Base-by-base conservation (phyloP, 2,113 vertebrate species). In the Pedionomus torquatus region DNA sequence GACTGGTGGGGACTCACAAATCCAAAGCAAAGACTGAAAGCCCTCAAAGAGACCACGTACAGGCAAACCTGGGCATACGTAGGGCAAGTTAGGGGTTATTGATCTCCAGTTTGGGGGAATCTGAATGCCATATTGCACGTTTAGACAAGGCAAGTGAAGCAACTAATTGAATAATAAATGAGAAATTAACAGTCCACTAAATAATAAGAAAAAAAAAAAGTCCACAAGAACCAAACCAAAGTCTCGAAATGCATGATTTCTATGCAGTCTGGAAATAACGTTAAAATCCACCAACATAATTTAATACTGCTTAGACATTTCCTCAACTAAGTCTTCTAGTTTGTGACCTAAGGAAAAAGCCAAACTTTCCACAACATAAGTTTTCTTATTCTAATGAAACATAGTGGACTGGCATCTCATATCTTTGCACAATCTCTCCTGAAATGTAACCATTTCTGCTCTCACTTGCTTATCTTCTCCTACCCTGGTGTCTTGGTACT, bases 321-420 rank as follows among this genome's bases (percentile, higher is more conserved):
- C 55, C 44, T 58, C 31, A 91, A 65, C 11, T 12, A 25, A 51
- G 6, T 51, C 1, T 81, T 95, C 49, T 49, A 44, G n/a, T 70
- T 35, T 49, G 24, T 58, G 14, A 75, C 10, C 10, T 35, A 64
- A 87, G 37, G 24, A 71, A 66, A 82, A 76, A 39, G 1, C 0
- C 2, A 5, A 52, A 1, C 0, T 9, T 93, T 13, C 70, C 39
- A 2, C 10, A 91, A 31, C 0, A 0, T 19, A 41, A 77, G 3
- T 79, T 33, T 85, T 76, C 28, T 30, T 54, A 13, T 43, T 77
- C 8, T 81, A 78, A 46, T 20, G 43, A 74, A 87, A 63, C 3
- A 9, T 35, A 1, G 10, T 39, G 6, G 17, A 28, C 20, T 83
- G 25, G 8, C 54, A 13, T 77, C 58, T 90, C 21, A 13, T 44